Percentiles rank a stretch among this genome's conserved stretches.
These are phyloP conservation scores for Antennarius maculatus DNA, from an alignment of 2,797 vertebrate species.

Conservation along the genomic window DNA sequence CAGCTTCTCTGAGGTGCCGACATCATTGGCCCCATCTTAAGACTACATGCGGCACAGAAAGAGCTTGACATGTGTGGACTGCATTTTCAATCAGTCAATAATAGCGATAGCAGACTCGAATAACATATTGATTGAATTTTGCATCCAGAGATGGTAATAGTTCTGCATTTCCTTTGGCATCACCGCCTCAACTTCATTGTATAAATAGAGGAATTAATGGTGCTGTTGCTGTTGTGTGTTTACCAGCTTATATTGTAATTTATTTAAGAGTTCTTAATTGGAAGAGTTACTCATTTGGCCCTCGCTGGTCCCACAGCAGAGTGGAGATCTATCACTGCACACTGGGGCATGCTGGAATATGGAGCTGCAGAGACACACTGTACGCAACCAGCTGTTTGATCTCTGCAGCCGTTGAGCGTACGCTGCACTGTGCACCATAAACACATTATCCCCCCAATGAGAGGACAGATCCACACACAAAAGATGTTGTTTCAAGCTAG, in stretches of 20 bases:
- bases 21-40: conserved; percentile 38
- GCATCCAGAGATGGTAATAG: conserved; percentile 25
- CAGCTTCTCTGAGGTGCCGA: conserved; percentile 40
- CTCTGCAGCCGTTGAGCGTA: conserved; percentile 64
- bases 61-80: conserved; percentile 29
- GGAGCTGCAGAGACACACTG: conserved; percentile 63
- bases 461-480: conserved; percentile 66
- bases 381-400: conserved; percentile 78
- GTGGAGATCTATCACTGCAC: conserved; percentile 65
- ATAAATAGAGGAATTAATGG: conserved; percentile 68
- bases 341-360: conserved; percentile 67
- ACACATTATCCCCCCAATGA: conserved; percentile 70
- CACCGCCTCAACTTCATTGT: conserved; percentile 47
- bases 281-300: conserved; percentile 79
- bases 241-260: conserved; percentile 75
- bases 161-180: conserved; percentile 24
- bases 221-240: conserved; percentile 67
- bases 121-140: conserved; percentile 45
- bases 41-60: conserved; percentile 23
- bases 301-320: conserved; percentile 69
- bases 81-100: conserved; percentile 50
- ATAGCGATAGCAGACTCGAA: conserved; percentile 47
- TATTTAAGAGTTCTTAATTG: conserved; percentile 82
- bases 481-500: conserved; percentile 74
- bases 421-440: conserved; percentile 66